Percentiles rank a stretch among this genome's conserved stretches.
These are phyloP conservation scores for Perca fluviatilis DNA, from an alignment of 2,113 vertebrate genomes.

Conservation along the genomic window DNA sequence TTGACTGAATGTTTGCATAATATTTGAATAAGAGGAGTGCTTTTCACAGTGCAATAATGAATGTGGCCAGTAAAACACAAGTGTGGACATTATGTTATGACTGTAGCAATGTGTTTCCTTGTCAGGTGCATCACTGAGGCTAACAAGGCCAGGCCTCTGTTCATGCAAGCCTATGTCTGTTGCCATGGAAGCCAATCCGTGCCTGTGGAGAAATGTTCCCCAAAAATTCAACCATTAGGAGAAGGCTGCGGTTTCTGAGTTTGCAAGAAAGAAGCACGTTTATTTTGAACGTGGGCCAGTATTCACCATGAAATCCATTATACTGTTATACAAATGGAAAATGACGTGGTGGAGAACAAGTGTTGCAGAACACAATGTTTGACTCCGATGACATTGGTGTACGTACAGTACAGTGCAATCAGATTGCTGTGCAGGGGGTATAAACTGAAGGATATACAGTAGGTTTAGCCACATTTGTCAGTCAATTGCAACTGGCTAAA, in stretches of 20 bases:
- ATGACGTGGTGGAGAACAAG: not conserved
- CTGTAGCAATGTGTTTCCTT: conserved; percentile 26
- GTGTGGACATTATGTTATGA: conserved; percentile 29
- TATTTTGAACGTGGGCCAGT: conserved; percentile 34
- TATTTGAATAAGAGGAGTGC: not conserved
- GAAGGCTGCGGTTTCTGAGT: conserved; percentile 17
- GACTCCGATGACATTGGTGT: not conserved
- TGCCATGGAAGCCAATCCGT: conserved; percentile 64
- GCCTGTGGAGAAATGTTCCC: conserved; percentile 23
- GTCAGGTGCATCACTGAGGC: conserved; percentile 24
- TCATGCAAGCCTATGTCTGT: conserved; percentile 29
- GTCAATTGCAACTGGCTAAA: not conserved
- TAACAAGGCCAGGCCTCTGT: conserved; percentile 44
- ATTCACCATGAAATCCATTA: not conserved
- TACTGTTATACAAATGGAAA: not conserved
- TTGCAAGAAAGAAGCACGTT: conserved; percentile 6
- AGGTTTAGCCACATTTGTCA: not conserved
- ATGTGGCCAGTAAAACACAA: not conserved
- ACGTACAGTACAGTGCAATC: not conserved
- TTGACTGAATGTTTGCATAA: too few species aligned
- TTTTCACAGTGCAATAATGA: not conserved
- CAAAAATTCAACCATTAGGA: conserved; percentile 30
- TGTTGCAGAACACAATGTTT: not conserved
- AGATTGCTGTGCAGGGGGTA: not conserved
- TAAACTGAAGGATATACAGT: not conserved